Evolutionary conservation across 2,113 vertebrate species (phyloP), one percentile per base, ranked within the genome.

Genomic region (Hippolais icterina): DNA sequence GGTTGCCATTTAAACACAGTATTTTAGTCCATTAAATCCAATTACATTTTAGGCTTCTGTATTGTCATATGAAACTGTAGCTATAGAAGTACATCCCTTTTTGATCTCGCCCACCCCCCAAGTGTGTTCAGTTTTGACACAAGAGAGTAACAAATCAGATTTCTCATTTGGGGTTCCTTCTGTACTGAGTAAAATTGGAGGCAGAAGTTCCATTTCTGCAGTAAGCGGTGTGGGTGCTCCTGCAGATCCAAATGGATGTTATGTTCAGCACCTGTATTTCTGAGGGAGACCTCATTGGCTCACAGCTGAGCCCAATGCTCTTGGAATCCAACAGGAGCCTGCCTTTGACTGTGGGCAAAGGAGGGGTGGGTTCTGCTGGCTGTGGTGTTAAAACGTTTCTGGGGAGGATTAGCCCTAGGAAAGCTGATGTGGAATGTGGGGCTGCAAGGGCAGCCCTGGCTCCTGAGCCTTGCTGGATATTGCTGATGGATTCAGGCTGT

Each of bases 11-110:
- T 90, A 74, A 92, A 60, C 49, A 8, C 53, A 82, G 15, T 86
- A 28, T 82, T 90, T 74, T 74, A 81, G 69, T 63, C 72, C 79
- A 63, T 53, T 83, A 72, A 90, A 79, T 87, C 61, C 5, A 87
- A 27, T 61, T 68, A 59, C 61, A 49, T 84, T 93, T 90, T 90
- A 86, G 85, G 44, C 65, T 96, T 92, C 60, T 81, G 1, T 47
- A 44, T 78, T 49, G 71, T 70, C 56, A n/a, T 77, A 35, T 59
- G 71, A 92, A 92, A 66, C 64, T 56, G 44, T 74, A 80, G 53
- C 54, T 83, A 23, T 86, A 81, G 83, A 78, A 88, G 64, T 74
- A 29, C 39, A 71, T 63, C 65, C 44, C 44, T 57, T 54, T 79
- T 83, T 46, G 10, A 47, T 72, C 22, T 50, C 33, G 22, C 19